phyloP scores from a whole-genome alignment of 2,888 invertebrate genomes.

The Tipula vernalis region DNA sequence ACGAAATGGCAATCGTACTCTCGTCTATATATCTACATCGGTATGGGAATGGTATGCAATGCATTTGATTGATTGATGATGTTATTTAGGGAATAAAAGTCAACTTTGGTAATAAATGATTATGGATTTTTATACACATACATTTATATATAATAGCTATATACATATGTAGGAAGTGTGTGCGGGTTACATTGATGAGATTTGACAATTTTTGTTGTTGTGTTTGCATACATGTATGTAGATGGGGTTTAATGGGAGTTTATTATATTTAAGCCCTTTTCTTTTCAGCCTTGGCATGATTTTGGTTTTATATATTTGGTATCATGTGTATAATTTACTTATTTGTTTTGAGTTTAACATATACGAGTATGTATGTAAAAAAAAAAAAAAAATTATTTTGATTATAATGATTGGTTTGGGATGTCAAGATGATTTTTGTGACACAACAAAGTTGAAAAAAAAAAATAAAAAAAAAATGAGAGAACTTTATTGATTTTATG shows the following conservation, averaged over 20 bases:
- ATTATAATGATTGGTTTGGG: constrained; percentile 4
- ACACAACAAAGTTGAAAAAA: neutral
- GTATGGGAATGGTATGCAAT: neutral
- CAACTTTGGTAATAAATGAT: neutral
- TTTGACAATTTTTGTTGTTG: neutral
- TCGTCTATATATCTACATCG: neutral
- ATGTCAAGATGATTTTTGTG: constrained; percentile 4
- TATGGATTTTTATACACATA: neutral
- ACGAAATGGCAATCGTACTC: neutral
- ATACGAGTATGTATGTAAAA: neutral
- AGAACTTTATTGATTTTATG: neutral
- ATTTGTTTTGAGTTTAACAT: neutral
- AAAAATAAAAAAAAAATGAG: neutral
- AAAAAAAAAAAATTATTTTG: neutral
- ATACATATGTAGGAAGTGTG: neutral
- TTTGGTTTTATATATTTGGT: neutral
- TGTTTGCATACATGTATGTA: neutral
- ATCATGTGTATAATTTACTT: neutral
- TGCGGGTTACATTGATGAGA: neutral
- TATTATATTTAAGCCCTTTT: neutral
- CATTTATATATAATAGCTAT: no score
- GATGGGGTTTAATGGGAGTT: neutral
- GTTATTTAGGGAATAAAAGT: neutral
- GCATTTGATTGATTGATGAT: constrained; percentile 4
- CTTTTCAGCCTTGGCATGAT: neutral